Base-by-base conservation (phyloP, 2,888 invertebrate genomes). In the Cephonodes hylas region DNA sequence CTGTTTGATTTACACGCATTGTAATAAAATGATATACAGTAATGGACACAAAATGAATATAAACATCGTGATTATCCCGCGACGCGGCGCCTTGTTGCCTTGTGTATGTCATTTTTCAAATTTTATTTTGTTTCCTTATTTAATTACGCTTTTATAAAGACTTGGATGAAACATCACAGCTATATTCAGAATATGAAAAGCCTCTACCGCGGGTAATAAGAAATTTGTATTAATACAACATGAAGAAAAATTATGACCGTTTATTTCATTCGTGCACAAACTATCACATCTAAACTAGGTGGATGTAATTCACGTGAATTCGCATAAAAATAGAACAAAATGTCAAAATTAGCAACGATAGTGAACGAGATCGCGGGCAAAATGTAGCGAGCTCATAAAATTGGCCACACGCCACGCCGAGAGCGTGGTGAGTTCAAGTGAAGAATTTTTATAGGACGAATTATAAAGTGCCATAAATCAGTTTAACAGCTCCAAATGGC, bases 1-100 rank as follows among this genome's bases (percentile, higher is more conserved):
- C 74, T 76, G 65, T 80, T 76, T 81, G 78, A 81, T 80, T 79
- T 76, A 79, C 74, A 71, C 67, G 71, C 75, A 53, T 72, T 74
- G 80, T 78, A 80, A 79, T 80, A 71, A 77, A 80, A 76, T 75
- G 75, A 79, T 81, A 79, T 83, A 76, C 71, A 62, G 75, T 85
- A 84, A 84, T 84, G 81, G 80, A 76, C 71, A 13, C 34, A 25
- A 48, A 60, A 42, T 20, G 15, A 42, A 60, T 38, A 60, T 48
- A 60, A 23, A 15, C 18, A 60, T 77, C 80, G 75, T 81, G 79
- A 81, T 79, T 73, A 77, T 68, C 85, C 84, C 83, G 84, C 83
- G 73, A 84, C 64, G 18, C 27, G 10, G 25, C 42, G 42, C 15
- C 18, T 31, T 27, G 53, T 53, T 53, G 31, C 18, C 18, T 31